phyloP scores from a whole-genome alignment of 2,797 vertebrate genomes.

The Pangasius sanitwongsei region DNA sequence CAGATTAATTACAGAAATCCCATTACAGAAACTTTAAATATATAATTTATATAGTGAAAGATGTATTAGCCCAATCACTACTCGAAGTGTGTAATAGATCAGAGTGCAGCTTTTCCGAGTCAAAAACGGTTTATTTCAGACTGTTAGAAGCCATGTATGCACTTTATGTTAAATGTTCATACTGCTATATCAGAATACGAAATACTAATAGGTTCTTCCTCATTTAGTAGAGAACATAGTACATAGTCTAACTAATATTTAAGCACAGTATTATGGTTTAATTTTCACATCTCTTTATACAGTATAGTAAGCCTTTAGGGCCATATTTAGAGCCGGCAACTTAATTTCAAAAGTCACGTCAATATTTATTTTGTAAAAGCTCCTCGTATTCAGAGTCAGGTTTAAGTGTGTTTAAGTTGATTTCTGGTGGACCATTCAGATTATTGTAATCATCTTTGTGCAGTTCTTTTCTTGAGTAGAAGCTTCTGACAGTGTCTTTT shows the following conservation, averaged over 20 bases:
- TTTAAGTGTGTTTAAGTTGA: background rate
- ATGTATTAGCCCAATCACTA: background rate
- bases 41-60: background rate
- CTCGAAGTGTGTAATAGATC: background rate
- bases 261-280: background rate
- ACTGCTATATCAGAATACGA: background rate
- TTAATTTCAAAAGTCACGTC: background rate
- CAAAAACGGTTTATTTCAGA: background rate
- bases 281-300: background rate
- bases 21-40: background rate
- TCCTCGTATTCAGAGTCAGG: background rate
- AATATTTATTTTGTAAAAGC: background rate
- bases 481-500: background rate
- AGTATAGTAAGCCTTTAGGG: background rate
- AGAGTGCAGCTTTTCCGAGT: background rate
- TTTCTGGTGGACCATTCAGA: background rate
- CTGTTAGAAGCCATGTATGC: background rate
- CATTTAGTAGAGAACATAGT: background rate
- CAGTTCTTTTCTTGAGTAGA: background rate
- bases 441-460: background rate
- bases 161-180: background rate
- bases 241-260: background rate
- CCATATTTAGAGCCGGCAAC: background rate
- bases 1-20: constrained; percentile 7
- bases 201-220: background rate